These are phyloP conservation scores for Drosophila subsilvestris DNA, from an alignment of 2,888 invertebrate species.

Conservation along the genomic window DNA sequence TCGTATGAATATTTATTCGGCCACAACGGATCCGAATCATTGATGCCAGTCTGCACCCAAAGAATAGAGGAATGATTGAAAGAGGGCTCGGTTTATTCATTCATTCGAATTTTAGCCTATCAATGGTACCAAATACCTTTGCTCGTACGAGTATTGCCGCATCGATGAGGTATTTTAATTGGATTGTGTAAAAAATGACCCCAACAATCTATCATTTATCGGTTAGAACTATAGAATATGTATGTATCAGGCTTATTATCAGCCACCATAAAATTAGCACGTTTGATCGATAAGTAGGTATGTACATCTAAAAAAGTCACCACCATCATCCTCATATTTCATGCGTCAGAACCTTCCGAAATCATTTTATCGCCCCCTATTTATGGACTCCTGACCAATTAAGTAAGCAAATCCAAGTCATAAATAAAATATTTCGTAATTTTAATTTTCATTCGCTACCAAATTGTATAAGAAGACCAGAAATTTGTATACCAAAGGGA, in stretches of 20 bases:
- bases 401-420: conserved; percentile 12
- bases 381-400: conserved; percentile 29
- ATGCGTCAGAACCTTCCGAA: conserved; percentile 29
- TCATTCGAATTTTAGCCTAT: background rate
- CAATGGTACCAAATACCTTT: background rate
- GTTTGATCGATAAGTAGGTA: background rate
- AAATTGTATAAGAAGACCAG: background rate
- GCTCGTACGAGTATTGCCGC: background rate
- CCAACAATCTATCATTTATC: background rate
- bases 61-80: background rate
- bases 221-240: background rate
- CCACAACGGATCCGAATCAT: conserved; percentile 48
- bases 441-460: background rate
- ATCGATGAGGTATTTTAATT: background rate
- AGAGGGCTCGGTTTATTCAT: no score
- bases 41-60: background rate
- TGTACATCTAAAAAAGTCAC: background rate
- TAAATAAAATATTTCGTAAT: conserved; percentile 18
- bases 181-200: background rate
- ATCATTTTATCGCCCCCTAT: conserved; percentile 29
- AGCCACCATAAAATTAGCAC: background rate
- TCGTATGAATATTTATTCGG: conserved; percentile 50
- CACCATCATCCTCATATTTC: background rate
- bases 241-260: background rate
- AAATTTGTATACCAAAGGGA: background rate